Base-by-base conservation (phyloP, 2,888 invertebrate species). In the Coleophora flavipennella region DNA sequence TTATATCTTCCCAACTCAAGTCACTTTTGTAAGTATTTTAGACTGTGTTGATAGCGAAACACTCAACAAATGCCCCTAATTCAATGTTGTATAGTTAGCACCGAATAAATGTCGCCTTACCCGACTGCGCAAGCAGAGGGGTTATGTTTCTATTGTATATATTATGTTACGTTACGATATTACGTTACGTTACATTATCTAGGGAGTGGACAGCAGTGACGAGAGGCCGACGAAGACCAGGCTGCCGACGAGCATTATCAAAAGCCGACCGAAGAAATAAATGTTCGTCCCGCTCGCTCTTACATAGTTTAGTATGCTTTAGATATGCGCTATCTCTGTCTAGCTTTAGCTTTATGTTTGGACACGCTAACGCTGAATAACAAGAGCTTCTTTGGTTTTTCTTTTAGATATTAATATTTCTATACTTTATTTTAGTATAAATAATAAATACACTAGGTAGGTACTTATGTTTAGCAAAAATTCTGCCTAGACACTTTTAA, bases 191-290 rank as follows among this genome's bases (percentile, higher is more conserved):
- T 42, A 39, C 46, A 52, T 39, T 42, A 48, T 53, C 20, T 70
- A 80, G 81, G 76, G 72, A 26, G 68, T 72, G 70, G 84, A 81
- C 68, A 81, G 80, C 84, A 63, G 74, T 41, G 81, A 83, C 44
- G 81, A 85, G 58, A 57, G 80, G 9, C 62, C 76, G 40, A 64
- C 46, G 61, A 77, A 71, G 61, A 58, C 54, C 31, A 71, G 79
- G 3, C 76, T 79, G 35, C 74, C 85, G 0, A 64, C 76, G 41
- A 75, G 69, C 71, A 85, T 85, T 67, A 73, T 70, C 36, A 79
- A 83, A 48, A 67, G 65, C 48, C 71, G 85, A 10, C 73, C 80
- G 56, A 84, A 85, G 72, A 85, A 85, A 81, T 85, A 85, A 73
- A 80, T 77, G 81, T 83, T 69, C 59, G 81, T 81, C 59, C 53